A percentile compares a stretch with the other conserved stretches of the same genome.
These are phyloP conservation scores for Helicoverpa zea DNA, from an alignment of 1,140 invertebrate species.

Conservation along the genomic window DNA sequence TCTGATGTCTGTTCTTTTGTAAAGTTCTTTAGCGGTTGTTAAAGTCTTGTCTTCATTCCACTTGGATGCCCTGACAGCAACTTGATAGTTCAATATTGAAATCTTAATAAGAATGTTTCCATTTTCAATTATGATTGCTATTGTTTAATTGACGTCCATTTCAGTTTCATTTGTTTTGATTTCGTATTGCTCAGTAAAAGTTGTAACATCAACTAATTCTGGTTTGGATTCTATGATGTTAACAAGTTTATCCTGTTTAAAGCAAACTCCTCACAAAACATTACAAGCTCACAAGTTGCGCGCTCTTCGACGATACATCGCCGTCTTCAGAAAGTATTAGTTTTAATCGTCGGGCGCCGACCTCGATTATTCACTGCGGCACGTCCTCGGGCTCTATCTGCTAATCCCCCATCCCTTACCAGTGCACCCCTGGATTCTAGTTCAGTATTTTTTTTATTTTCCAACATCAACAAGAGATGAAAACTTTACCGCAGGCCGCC, in stretches of 20 bases:
- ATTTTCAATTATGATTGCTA: constrained; percentile 1
- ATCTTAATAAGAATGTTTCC: constrained; percentile 31
- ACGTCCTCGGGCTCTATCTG: constrained; percentile 54
- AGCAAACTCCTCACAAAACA: constrained; percentile 29
- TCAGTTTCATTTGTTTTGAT: not conserved
- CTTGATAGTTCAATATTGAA: constrained; percentile 29
- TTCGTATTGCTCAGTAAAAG: not conserved
- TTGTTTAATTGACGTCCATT: constrained; percentile 14
- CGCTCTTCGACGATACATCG: constrained; percentile 48
- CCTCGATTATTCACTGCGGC: constrained; percentile 66
- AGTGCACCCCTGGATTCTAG: constrained; percentile 61
- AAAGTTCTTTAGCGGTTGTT: constrained; percentile 44
- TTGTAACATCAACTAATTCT: not conserved
- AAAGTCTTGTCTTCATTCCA: constrained; percentile 34
- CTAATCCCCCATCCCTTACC: constrained; percentile 68
- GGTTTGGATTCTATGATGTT: not conserved
- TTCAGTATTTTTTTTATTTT: constrained; percentile 77
- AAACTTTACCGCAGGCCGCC: constrained; percentile 70
- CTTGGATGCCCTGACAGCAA: constrained; percentile 8
- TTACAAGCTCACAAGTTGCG: constrained; percentile 34
- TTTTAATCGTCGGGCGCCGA: constrained; percentile 61
- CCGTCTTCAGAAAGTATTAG: constrained; percentile 59
- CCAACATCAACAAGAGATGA: constrained; percentile 79
- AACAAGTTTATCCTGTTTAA: constrained; percentile 28
- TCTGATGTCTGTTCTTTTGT: constrained; percentile 46